Base-by-base conservation (phyloP, 2,888 invertebrate species). In the Zeuzera pyrina region DNA sequence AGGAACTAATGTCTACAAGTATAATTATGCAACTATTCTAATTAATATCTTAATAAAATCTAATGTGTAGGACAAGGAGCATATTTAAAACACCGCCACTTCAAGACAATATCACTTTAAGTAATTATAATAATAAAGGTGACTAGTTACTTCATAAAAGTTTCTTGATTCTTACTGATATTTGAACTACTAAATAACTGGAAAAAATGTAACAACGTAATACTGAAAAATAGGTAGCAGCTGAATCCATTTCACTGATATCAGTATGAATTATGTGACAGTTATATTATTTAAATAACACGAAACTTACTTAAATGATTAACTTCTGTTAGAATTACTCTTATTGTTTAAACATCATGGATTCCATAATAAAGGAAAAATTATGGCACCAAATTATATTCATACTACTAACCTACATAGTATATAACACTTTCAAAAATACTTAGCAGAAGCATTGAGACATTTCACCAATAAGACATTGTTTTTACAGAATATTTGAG, bases 381-480 rank as follows among this genome's bases (percentile, higher is more conserved):
- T 43, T 69, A 70, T 70, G 70, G 70, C 70, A 70, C 70, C 64
- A 60, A 60, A 47, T 47, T 48, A 42, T 58, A 45, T 34, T 45
- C 43, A 42, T 35, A 40, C 43, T 33, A 30, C 16, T 12, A 32
- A 23, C 12, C 16, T 35, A 38, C 38, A 32, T 35, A 24, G 31
- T 35, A 37, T 32, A 34, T 25, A 36, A 32, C 33, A 31, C 38
- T 39, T 25, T 11, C 6, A 22, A 33, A 32, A 34, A 33, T 34
- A 37, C 10, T 37, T 35, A n/a, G n/a, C n/a, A n/a, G n/a, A n/a
- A 19, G 5, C 31, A 39, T 26, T 29, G 32, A 30, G 42, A 47
- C 39, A 36, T 28, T 52, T 54, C 57, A 59, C 57, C 56, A 55
- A 42, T 46, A 41, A 55, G 61, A 64, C 62, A 62, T 62, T 57